Evolutionary conservation across 2,797 vertebrate species (phyloP).

Genomic region (Fundulus diaphanus): DNA sequence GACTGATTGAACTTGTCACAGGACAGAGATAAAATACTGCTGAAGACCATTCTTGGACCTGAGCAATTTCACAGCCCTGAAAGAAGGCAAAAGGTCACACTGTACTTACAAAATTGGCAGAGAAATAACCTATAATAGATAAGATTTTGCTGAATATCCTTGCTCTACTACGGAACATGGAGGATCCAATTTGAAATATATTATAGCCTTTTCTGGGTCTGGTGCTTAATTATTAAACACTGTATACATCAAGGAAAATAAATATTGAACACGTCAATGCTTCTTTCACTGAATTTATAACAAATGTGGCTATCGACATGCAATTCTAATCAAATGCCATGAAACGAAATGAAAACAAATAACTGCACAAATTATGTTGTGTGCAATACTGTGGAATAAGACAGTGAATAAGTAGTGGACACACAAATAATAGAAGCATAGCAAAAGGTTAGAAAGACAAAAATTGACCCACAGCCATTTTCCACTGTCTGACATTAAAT

Average conservation of each 20-base stretch:
- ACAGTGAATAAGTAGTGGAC: neutral
- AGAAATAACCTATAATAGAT: slow-evolving; percentile 42
- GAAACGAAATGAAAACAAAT: neutral
- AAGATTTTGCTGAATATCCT: slow-evolving; percentile 43
- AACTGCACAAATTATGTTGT: neutral
- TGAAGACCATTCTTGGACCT: slow-evolving; percentile 68
- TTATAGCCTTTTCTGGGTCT: slow-evolving; percentile 14
- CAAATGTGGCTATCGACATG: neutral
- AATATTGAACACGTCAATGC: neutral
- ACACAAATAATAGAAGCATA: neutral
- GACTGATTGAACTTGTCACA: slow-evolving; percentile 81
- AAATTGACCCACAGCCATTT: neutral
- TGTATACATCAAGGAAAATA: neutral
- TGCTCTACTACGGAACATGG: slow-evolving; percentile 19
- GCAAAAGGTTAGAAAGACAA: neutral
- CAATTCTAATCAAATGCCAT: neutral
- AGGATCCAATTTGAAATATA: slow-evolving; percentile 46
- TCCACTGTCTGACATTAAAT: neutral
- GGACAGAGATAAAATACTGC: slow-evolving; percentile 76
- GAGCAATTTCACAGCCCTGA: slow-evolving; percentile 73
- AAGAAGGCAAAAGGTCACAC: slow-evolving; percentile 74
- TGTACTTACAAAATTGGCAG: slow-evolving; percentile 42
- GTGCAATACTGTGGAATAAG: neutral
- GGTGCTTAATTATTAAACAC: slow-evolving; percentile 22
- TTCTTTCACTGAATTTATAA: neutral